Evolutionary conservation across 1,140 invertebrate genomes (phyloP), one percentile per base, ranked within the genome.

Genomic region (Anagrus nilaparvatae): DNA sequence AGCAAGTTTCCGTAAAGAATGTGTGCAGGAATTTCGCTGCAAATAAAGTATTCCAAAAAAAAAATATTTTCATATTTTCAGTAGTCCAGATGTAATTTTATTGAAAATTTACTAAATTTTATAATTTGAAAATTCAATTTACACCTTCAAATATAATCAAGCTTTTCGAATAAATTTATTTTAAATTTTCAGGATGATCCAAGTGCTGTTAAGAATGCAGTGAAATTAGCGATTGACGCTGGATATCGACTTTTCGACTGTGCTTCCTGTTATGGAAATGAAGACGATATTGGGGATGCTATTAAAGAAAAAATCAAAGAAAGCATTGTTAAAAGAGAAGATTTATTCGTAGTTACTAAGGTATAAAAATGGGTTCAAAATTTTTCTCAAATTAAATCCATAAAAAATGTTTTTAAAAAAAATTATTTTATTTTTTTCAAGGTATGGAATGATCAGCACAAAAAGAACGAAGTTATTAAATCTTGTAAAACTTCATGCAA

Each of bases 211-310:
- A 50, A 71, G 44, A 53, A 69, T 37, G 69, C 66, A 8, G 57
- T 76, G 0, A 63, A 63, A 46, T 42, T 56, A 14, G 75, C 73
- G 3, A 55, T 77, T 9, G 66, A 74, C 46, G 65, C 71, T 31
- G 91, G 91, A 5, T 97, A 96, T 64, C 70, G 91, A 9, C 88
- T 89, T 56, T 78, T 97, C 48, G 92, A 97, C 60, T 89, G 87
- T 57, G 91, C 91, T 23, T 73, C 72, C 39, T 75, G 80, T 53
- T 96, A 95, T 62, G 69, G 72, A 40, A 94, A 90, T 51, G 91
- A 97, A 61, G 57, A 66, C 13, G 84, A 92, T 65, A 77, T 96
- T 31, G 91, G 91, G 0, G 58, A 61, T 33, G 89, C 80, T 1
- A 64, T 96, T 3, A 72, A 76, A 24, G 69, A 77, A 14, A 81